Evolutionary conservation across 2,888 invertebrate species (phyloP).

Genomic region (Malthinus flaveolus): DNA sequence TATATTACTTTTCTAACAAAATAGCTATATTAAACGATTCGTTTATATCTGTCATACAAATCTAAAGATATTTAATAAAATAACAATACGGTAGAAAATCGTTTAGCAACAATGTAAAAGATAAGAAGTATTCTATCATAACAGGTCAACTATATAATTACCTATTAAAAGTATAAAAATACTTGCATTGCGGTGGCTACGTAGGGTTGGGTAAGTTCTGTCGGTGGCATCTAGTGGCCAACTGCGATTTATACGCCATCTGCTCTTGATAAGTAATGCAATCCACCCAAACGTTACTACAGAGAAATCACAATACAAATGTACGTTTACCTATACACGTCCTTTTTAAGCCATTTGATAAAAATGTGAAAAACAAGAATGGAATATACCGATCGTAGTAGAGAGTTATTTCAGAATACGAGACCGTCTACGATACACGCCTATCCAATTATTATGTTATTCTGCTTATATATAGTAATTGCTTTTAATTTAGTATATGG

Average conservation of each 20-base stretch:
- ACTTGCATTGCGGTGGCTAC: conserved; percentile 19
- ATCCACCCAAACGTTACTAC: conserved; percentile 36
- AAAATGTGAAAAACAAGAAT: conserved; percentile 4
- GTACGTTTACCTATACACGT: conserved; percentile 6
- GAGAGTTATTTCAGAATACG: conserved; percentile 14
- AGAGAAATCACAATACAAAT: conserved; percentile 15
- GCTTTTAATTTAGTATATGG: conserved; percentile 28
- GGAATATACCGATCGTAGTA: neutral
- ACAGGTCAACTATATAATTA: conserved; percentile 25
- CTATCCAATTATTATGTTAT: conserved; percentile 41
- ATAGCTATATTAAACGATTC: too few relatives aligned
- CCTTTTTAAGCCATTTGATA: conserved; percentile 4
- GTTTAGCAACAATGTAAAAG: neutral
- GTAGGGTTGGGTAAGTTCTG: conserved; percentile 39
- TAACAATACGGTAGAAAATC: too few relatives aligned
- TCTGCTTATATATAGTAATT: conserved; percentile 40
- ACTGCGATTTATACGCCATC: conserved; percentile 54
- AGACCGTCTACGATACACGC: conserved; percentile 35
- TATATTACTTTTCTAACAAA: neutral
- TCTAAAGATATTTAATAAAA: too few relatives aligned
- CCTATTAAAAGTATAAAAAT: conserved; percentile 30
- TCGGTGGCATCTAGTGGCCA: conserved; percentile 52
- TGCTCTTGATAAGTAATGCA: conserved; percentile 46
- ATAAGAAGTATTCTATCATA: conserved; percentile 12
- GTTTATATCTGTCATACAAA: too few relatives aligned